Conservation (phyloP, 37 sponge, comb jelly and placozoan species). For the Halichondria panicea region DNA sequence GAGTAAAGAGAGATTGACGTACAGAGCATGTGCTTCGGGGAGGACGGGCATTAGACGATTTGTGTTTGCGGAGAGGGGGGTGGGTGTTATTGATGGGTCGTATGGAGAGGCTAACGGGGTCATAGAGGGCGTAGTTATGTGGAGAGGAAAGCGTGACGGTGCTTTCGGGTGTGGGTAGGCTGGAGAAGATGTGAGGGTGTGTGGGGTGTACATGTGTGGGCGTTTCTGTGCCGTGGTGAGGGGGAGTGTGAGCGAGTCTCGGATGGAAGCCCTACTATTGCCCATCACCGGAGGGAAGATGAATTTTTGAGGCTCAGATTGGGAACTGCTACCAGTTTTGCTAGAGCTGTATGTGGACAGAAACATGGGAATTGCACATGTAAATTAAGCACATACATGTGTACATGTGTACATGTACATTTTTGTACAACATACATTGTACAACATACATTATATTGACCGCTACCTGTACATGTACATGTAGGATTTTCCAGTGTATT, state of each 20-base stretch:
- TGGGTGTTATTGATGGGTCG: constrained; percentile 57
- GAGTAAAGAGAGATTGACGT: constrained; percentile 56
- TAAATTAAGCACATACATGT: too few relatives aligned
- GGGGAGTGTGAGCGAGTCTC: constrained; percentile 39
- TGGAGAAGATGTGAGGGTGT: constrained; percentile 52
- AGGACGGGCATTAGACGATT: constrained; percentile 58
- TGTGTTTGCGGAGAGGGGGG: constrained; percentile 44
- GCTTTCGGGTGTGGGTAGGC: constrained; percentile 10
- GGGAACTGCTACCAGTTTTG: neutral
- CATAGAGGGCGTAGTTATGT: constrained; percentile 11
- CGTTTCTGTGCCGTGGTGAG: constrained; percentile 15
- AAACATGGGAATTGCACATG: too few relatives aligned
- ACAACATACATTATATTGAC: too few relatives aligned
- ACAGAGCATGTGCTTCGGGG: constrained; percentile 70
- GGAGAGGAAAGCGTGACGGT: neutral
- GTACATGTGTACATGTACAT: too few relatives aligned
- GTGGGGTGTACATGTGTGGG: constrained; percentile 29
- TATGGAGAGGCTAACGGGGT: constrained; percentile 74
- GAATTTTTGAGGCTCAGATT: constrained; percentile 60
- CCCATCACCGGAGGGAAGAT: constrained; percentile 59
- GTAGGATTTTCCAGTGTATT: too few relatives aligned
- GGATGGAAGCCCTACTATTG: neutral
- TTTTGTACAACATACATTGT: too few relatives aligned
- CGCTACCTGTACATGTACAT: too few relatives aligned
- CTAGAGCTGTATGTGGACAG: neutral